Evolutionary conservation across 2,113 vertebrate species (phyloP), one percentile per base, ranked within the genome.

Genomic region (Kryptolebias marmoratus): DNA sequence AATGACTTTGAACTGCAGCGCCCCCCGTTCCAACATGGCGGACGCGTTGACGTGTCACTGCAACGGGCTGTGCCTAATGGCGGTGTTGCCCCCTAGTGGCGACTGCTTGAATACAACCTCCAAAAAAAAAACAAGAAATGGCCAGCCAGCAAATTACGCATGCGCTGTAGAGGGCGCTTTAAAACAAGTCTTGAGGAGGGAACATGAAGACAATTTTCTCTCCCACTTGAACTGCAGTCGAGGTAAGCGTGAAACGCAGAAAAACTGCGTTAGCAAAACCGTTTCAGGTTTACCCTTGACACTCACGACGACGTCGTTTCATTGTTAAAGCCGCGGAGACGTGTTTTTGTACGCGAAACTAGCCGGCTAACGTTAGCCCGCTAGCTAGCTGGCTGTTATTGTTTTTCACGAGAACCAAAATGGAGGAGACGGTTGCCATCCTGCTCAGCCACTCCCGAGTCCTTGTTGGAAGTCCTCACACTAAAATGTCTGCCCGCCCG

Each of bases 361-460:
- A 69, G 66, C 79, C 70, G 53, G 87, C 58, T 88, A 89, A 42
- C 70, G 16, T 79, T 88, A 88, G 85, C 87, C 11, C 1, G 75
- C 75, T 88, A 80, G 89, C 89, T 88, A 80, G 89, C 89, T 88
- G 86, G 86, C 89, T 91, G 89, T 92, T 92, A 90, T 92, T 91
- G 89, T 92, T 92, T 92, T 91, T 90, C 87, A 75, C 80, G 84
- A 89, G 81, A 88, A 75, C 78, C 88, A 92, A 92, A 91, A 91
- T 92, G 91, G 91, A 89, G 90, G 91, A 82, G 80, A 44, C 78
- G 75, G 74, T 66, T 83, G 75, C 85, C 79, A 81, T 90, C 83
- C 83, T 82, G 47, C 80, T 73, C 80, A 84, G 88, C 91, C 91
- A 87, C 89, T 90, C 89, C 89, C 91, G 91, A 79, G 65, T 75